A percentile compares a stretch with the other conserved stretches of the same genome.
These are phyloP conservation scores for Tinamus major DNA, from an alignment of 2,797 vertebrate species.

Conservation along the genomic window DNA sequence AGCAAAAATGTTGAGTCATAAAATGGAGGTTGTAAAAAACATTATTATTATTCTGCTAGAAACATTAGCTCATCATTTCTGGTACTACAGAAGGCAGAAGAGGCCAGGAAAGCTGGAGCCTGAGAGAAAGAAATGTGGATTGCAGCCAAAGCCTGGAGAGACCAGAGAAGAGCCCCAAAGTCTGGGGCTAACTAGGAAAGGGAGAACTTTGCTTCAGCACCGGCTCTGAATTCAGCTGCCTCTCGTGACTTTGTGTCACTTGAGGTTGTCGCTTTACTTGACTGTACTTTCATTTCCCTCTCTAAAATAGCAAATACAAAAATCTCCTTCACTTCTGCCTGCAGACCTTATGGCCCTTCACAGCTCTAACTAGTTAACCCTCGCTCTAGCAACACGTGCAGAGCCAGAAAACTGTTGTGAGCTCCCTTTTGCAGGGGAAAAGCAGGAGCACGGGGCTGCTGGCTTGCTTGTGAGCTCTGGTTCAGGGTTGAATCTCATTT, in stretches of 20 bases:
- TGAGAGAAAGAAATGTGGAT: background rate
- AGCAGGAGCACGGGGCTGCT: background rate
- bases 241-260: background rate
- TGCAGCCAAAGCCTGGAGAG: background rate
- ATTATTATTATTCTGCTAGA: constrained; percentile 12
- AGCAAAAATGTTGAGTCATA: constrained; percentile 51
- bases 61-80: constrained; percentile 30
- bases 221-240: background rate
- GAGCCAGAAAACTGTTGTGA: background rate
- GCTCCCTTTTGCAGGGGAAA: background rate
- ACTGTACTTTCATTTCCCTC: background rate
- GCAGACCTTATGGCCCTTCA: background rate
- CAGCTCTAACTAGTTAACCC: background rate
- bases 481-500: background rate
- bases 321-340: background rate
- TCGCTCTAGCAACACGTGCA: background rate
- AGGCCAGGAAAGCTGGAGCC: background rate
- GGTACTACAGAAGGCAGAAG: background rate
- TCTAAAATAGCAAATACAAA: background rate
- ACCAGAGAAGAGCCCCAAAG: background rate
- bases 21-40: constrained; percentile 17
- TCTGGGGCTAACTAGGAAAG: background rate
- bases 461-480: background rate
- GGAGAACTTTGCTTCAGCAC: background rate
- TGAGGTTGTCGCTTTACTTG: background rate